Conservation (phyloP, 2,888 invertebrate genomes). For the Doris montereyensis region DNA sequence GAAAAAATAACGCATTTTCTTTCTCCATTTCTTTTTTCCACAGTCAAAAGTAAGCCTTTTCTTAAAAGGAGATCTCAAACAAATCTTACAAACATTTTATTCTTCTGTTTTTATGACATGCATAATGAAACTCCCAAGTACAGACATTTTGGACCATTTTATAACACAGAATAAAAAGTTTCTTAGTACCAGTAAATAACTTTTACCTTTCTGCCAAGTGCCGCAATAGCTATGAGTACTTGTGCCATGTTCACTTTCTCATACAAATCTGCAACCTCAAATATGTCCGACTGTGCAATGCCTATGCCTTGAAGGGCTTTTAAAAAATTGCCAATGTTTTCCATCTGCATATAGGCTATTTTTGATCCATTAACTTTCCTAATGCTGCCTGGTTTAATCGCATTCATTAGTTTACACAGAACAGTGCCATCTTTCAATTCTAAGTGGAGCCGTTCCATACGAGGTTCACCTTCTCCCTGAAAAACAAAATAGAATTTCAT, state of each 20-base stretch:
- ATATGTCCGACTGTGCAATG: conserved; percentile 93
- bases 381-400: conserved; percentile 81
- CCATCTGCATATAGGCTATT: conserved; percentile 88
- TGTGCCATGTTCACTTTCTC: conserved; percentile 96
- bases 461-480: too few species aligned
- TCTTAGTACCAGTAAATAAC: neutral
- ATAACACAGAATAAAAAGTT: neutral
- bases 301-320: conserved; percentile 88
- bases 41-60: too few species aligned
- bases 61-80: too few species aligned
- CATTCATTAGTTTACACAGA: conserved; percentile 80
- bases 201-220: conserved; percentile 79
- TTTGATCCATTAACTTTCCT: conserved; percentile 43
- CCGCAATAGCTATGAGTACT: conserved; percentile 94
- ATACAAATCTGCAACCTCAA: conserved; percentile 98
- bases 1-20: too few species aligned
- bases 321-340: conserved; percentile 90
- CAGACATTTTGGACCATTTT: neutral
- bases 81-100: too few species aligned
- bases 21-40: too few species aligned
- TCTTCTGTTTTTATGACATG: too few species aligned
- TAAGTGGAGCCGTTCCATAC: neutral
- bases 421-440: conserved; percentile 26
- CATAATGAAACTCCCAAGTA: too few species aligned
- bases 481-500: too few species aligned